These are phyloP conservation scores for Periophthalmodon schlosseri DNA, from an alignment of 2,113 vertebrate genomes.

Conservation along the genomic window DNA sequence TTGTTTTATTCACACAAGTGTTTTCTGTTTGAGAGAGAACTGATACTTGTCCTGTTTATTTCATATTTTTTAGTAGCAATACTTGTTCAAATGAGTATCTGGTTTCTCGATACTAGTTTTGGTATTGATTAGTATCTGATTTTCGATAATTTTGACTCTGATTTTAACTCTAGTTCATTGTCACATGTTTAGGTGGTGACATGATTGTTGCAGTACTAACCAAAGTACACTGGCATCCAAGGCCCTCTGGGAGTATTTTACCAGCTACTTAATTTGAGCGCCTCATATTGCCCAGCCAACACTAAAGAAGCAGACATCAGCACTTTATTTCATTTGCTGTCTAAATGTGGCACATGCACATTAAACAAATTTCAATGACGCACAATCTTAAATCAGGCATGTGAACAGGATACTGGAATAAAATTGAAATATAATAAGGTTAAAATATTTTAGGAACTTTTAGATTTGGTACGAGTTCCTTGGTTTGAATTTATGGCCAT, in stretches of 20 bases:
- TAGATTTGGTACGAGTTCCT: no score
- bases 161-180: constrained; percentile 3
- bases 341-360: neutral
- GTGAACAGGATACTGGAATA: neutral
- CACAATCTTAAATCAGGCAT: neutral
- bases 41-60: no score
- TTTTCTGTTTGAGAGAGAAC: no score
- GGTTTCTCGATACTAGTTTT: no score
- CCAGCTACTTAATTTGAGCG: constrained; percentile 14
- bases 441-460: neutral
- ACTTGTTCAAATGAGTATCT: no score
- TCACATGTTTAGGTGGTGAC: neutral
- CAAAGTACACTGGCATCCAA: neutral
- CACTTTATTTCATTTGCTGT: constrained; percentile 28
- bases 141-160: no score
- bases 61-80: no score
- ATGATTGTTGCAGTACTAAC: neutral
- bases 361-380: neutral
- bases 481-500: no score
- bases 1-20: no score
- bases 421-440: no score
- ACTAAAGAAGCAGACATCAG: neutral
- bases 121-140: no score
- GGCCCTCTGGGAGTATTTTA: neutral
- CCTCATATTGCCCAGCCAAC: neutral